phyloP scores from a whole-genome alignment of 1,140 invertebrate species.

The Temnothorax curvispinosus region DNA sequence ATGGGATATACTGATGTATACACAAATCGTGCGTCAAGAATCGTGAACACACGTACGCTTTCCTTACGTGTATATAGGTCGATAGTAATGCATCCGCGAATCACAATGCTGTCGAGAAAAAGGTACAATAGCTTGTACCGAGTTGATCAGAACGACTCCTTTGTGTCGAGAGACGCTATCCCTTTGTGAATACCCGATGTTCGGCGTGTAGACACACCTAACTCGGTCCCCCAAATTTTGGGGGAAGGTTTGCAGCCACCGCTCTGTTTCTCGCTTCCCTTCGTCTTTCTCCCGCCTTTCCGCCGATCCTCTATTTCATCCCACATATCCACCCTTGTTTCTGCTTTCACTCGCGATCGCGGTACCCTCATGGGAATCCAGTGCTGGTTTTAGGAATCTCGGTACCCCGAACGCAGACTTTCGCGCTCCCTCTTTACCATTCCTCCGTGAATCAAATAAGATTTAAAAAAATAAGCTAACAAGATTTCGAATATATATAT shows the following conservation, averaged over 20 bases:
- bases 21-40: neutral
- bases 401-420: neutral
- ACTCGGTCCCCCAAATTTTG: slow-evolving; percentile 60
- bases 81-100: slow-evolving; percentile 48
- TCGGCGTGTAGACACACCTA: slow-evolving; percentile 64
- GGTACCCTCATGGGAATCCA: slow-evolving; percentile 5
- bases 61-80: slow-evolving; percentile 32
- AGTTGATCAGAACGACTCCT: slow-evolving; percentile 71
- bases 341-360: neutral
- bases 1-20: neutral
- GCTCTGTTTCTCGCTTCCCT: slow-evolving; percentile 31
- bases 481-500: neutral
- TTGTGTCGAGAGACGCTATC: slow-evolving; percentile 47
- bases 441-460: neutral
- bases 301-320: slow-evolving; percentile 26
- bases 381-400: slow-evolving; percentile 27
- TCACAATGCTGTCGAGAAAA: slow-evolving; percentile 45
- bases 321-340: slow-evolving; percentile 10
- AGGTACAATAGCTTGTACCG: slow-evolving; percentile 53
- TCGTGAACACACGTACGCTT: neutral
- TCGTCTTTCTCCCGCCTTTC: slow-evolving; percentile 1
- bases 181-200: slow-evolving; percentile 66
- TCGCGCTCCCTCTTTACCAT: neutral
- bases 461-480: neutral
- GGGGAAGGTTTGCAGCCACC: slow-evolving; percentile 50